phyloP scores from a whole-genome alignment of 2,113 vertebrate species.

The Bucco capensis region DNA sequence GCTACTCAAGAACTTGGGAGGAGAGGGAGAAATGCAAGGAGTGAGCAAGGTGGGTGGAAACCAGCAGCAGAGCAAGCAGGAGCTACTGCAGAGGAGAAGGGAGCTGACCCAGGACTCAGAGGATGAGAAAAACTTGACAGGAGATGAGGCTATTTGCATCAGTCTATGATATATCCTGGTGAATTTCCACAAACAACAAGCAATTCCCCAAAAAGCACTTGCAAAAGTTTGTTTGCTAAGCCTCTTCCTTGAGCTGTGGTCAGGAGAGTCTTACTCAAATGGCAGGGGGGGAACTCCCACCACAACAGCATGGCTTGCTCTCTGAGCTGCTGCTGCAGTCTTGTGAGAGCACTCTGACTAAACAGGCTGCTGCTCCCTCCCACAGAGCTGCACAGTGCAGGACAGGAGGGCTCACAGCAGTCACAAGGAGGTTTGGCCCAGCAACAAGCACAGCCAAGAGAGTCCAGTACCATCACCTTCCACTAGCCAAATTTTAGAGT shows the following conservation, averaged over 20 bases:
- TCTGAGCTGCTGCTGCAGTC: neutral
- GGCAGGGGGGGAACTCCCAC: no score
- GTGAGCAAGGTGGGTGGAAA: neutral
- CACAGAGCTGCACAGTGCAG: fast-evolving
- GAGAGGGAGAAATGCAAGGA: neutral
- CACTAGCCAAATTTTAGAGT: neutral
- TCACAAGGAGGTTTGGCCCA: fast-evolving
- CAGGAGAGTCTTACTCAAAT: neutral
- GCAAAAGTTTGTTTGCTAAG: fast-evolving
- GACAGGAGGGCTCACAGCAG: neutral
- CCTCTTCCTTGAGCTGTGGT: fast-evolving
- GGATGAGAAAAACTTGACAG: neutral
- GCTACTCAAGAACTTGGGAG: neutral
- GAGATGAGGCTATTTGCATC: neutral
- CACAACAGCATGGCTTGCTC: neutral
- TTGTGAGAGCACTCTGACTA: neutral
- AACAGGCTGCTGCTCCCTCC: no score
- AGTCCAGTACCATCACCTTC: neutral
- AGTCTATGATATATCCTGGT: neutral
- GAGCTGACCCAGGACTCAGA: neutral
- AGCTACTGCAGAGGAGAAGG: neutral
- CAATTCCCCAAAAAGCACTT: neutral
- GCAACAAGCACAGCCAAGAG: fast-evolving
- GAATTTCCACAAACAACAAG: neutral
- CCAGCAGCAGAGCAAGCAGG: fast-evolving